Evolutionary conservation across 2,888 invertebrate genomes (phyloP).

Genomic region (Acleris laterana): DNA sequence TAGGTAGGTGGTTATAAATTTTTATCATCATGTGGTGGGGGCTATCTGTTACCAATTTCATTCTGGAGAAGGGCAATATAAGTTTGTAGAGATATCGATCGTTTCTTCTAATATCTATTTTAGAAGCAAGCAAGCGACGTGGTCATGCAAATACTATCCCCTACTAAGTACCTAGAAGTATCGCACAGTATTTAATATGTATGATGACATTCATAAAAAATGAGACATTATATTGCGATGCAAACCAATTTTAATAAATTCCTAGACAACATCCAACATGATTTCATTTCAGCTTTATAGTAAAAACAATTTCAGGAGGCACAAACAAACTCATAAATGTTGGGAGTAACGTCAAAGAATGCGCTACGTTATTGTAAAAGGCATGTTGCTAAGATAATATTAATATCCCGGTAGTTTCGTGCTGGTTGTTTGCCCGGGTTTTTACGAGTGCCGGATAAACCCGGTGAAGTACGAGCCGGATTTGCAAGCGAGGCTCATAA

Average conservation of each 20-base stretch:
- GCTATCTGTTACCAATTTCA: no score
- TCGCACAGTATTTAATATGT: no score
- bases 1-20: no score
- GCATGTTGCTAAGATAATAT: slow-evolving; percentile 32
- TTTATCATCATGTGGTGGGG: no score
- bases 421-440: slow-evolving; percentile 8
- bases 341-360: slow-evolving; percentile 24
- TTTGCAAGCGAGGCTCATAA: slow-evolving; percentile 6
- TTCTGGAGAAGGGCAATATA: no score
- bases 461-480: slow-evolving; percentile 4
- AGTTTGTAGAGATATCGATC: no score
- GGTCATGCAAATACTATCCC: no score
- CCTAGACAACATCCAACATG: background rate
- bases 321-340: slow-evolving; percentile 28
- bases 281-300: background rate
- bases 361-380: slow-evolving; percentile 19
- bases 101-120: no score
- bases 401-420: slow-evolving; percentile 22
- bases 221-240: background rate
- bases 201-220: no score
- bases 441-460: slow-evolving; percentile 17
- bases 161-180: no score
- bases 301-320: slow-evolving; percentile 18
- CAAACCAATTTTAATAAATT: background rate
- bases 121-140: no score